Base-by-base conservation (phyloP, 2,888 invertebrate genomes). In the Tenthredo livida region DNA sequence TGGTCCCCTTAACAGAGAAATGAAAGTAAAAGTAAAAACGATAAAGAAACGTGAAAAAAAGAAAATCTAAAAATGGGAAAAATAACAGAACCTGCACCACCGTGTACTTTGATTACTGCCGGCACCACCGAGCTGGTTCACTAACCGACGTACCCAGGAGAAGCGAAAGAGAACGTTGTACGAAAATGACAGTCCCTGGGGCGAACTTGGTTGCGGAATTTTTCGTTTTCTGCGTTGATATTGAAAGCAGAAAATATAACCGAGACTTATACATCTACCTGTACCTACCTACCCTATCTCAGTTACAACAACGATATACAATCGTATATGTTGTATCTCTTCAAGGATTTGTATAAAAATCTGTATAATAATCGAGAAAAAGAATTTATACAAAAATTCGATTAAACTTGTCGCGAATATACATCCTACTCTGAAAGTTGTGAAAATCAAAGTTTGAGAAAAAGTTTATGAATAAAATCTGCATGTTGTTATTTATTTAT, bases 121-220 rank as follows among this genome's bases (percentile, higher is more conserved):
- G 54, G 77, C 54, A 54, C 33, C 50, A 33, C 54, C 77, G 77
- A 12, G 77, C 54, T 77, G 77, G 77, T 77, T 77, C 77, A 54
- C 77, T 77, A 77, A 77, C 77, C 77, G 54, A 77, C 77, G 77
- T 77, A 61, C 15, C 54, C 29, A 61, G 6, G 37, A 61, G 21
- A 61, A 80, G 21, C 37, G 80, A 80, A 80, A 80, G 61, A 61
- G 25, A 61, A 61, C 21, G 43, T 47, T 29, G 47, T 83, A 67
- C 83, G 83, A 83, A 83, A 83, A 83, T 83, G 83, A 83, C 83
- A 83, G 83, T 83, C 67, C 83, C 83, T 65, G n/a, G 67, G 83
- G 83, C 83, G 40, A 67, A 83, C 33, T 83, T 83, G 25, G 21
- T 83, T 33, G 47, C 33, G 70, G 83, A 83, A 83, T 70, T 83